Base-by-base conservation (phyloP, 2,888 invertebrate species). In the Laspeyria flexula region DNA sequence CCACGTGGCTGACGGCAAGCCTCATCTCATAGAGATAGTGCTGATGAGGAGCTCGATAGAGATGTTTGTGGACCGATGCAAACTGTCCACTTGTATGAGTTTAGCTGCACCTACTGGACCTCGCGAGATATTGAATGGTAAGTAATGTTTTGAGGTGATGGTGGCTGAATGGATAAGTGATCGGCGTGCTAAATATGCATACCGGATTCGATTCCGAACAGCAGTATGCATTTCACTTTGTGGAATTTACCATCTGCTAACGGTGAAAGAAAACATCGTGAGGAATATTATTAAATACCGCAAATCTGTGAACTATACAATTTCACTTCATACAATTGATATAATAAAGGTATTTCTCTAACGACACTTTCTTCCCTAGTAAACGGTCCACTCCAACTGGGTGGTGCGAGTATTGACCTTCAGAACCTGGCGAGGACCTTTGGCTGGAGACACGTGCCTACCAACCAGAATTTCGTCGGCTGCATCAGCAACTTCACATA, bases 401-500 rank as follows among this genome's bases (percentile, higher is more conserved):
- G 97, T 18, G 97, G 97, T 3, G 93, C 95, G 0, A 94, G 95
- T 31, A 92, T 95, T 42, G 94, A 96, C 73, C 87, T 97, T 39
- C 85, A 90, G n/a, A 82, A 91, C 16, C 81, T 97, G 21, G 94
- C 94, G 0, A 81, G 90, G 0, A 88, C 93, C 23, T 94, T 95
- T 48, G 94, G 95, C 45, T 97, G 97, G 97, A 88, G 93, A 16
- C 90, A 95, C 70, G 88, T 93, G 4, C 97, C 97, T 1, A 95
- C 95, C 10, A 93, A 93, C 39, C 91, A 93, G 56, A 95, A 96
- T 51, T 98, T 98, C 81, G 93, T 94, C 37, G 99, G 99, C 3
- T 99, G 99, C 82, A 95, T 99, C 62, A 95, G 96, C 65, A 98
- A 99, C 84, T 94, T 99, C 61, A 96, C 97, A 0, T 96, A 97